Evolutionary conservation across 2,113 vertebrate species (phyloP), one percentile per base, ranked within the genome.

Genomic region (Oreocharis arfaki): DNA sequence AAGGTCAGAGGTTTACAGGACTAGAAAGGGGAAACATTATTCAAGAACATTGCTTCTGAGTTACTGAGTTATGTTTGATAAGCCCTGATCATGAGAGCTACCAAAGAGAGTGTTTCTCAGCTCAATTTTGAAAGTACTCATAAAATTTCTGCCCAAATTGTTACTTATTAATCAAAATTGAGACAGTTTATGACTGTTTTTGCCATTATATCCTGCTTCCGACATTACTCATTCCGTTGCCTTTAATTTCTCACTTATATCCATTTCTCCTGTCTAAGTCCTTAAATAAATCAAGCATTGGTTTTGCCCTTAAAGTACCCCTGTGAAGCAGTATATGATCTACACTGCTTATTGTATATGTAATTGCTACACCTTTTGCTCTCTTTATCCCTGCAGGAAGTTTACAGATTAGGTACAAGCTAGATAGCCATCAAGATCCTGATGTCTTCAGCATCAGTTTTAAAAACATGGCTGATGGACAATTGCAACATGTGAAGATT

Each of bases 341-440:
- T n/a, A 28, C 13, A 16, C 4, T 61, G 14, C 5, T 37, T 69
- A 2, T 50, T 84, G 19, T 64, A 15, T 63, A 20, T 21, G 17
- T 23, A 26, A 2, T 32, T 42, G 18, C 33, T 39, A 42, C 74
- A 80, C 5, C 3, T 52, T 93, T 86, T 70, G 2, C 2, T 64
- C 5, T 46, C 12, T 65, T 60, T 89, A 47, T 69, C 39, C 47
- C 47, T 94, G 68, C 92, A 99, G 98, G 98, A 97, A 98, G 98
- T 96, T 98, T 99, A 94, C 98, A 99, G 78, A 97, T 99, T 61
- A 98, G 98, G 14, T 99, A 99, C 96, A 98, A 98, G 74, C 91
- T 98, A 61, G 97, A 98, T 26, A 97, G 92, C 61, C 97, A 97
- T 91, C 97, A 98, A 90, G 97, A 98, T 61, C 97, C 98, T 47